Evolutionary conservation across 2,113 vertebrate genomes (phyloP).

Genomic region (Opisthocomus hoazin): DNA sequence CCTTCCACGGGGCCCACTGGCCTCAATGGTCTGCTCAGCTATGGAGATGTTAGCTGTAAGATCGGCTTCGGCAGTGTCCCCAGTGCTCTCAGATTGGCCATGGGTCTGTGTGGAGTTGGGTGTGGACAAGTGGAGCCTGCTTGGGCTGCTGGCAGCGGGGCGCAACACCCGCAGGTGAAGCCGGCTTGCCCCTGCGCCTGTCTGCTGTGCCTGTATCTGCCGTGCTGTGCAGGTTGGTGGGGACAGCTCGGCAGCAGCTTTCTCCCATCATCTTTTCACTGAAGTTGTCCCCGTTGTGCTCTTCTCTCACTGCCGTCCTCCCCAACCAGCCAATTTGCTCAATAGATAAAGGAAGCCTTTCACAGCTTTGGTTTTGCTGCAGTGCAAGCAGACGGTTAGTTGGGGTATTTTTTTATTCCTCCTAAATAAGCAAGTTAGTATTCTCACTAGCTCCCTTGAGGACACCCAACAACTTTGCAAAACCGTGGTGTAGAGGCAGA

Average conservation of each 20-base stretch:
- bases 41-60: not conserved
- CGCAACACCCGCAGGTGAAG: not conserved
- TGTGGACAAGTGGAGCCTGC: not conserved
- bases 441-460: not conserved
- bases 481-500: not conserved
- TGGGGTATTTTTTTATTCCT: not conserved
- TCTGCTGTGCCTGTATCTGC: not conserved
- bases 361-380: not conserved
- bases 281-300: not conserved
- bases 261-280: not conserved
- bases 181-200: accelerated
- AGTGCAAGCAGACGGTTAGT: not conserved
- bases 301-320: not conserved
- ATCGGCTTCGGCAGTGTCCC: not conserved
- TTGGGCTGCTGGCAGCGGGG: not conserved
- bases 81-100: not conserved
- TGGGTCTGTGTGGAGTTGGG: accelerated
- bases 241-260: not conserved
- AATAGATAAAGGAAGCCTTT: not conserved
- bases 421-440: not conserved
- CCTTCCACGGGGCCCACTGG: not conserved
- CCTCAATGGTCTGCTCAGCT: not conserved
- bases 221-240: not conserved
- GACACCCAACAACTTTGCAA: not conserved
- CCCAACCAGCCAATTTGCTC: not conserved